Conservation (phyloP, 2,113 vertebrate species). For the Litocranius walleri region DNA sequence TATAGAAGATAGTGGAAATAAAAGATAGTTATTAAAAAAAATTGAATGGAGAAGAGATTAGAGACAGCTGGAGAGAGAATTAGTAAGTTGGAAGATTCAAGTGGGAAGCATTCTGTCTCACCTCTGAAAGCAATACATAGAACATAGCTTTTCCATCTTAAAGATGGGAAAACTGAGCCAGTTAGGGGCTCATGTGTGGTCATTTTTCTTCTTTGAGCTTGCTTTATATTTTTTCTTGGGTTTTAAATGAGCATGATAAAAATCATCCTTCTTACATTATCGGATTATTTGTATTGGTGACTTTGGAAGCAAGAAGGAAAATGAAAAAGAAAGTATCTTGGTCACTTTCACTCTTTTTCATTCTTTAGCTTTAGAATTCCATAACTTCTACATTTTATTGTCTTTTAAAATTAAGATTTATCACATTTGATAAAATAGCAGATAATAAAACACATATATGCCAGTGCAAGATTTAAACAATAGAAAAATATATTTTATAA, state of each 20-base stretch:
- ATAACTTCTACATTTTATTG: neutral
- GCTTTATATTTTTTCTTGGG: neutral
- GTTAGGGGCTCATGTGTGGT: neutral
- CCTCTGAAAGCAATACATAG: neutral
- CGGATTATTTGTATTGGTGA: no score
- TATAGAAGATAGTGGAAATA: neutral
- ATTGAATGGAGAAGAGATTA: neutral
- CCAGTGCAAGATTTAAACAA: neutral
- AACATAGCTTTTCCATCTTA: neutral
- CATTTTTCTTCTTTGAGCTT: neutral
- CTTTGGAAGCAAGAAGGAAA: neutral
- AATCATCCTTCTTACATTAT: neutral
- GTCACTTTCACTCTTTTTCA: neutral
- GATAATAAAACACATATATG: neutral
- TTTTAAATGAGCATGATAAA: neutral
- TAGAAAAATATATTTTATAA: neutral
- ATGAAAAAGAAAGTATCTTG: neutral
- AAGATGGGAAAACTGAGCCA: neutral
- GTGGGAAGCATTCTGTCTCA: no score
- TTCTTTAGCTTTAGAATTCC: neutral
- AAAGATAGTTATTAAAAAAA: neutral
- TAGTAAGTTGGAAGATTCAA: neutral
- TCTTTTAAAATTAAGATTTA: neutral
- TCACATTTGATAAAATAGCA: neutral
- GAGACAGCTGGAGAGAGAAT: slow-evolving; percentile 23